Evolutionary conservation across 1,140 invertebrate genomes (phyloP).

Genomic region (Coelopa frigida): DNA sequence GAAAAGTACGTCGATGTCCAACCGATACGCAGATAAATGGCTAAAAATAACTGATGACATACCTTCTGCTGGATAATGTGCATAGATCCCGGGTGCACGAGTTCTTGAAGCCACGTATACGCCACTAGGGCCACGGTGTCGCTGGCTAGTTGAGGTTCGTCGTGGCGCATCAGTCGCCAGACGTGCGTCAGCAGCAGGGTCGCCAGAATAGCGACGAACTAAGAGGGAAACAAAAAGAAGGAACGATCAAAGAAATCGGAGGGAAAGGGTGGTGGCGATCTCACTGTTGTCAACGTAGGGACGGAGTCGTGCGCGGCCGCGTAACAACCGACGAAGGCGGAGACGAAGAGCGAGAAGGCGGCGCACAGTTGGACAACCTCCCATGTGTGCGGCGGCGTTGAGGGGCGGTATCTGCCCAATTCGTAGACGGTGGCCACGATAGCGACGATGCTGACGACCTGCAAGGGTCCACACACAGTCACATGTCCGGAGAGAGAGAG

Average conservation of each 20-base stretch:
- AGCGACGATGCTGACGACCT: slow-evolving; percentile 28
- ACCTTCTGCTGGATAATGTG: slow-evolving; percentile 26
- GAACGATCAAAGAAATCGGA: background rate
- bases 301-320: slow-evolving; percentile 36
- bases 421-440: slow-evolving; percentile 32
- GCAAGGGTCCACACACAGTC: background rate
- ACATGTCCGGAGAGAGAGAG: too few species aligned
- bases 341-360: slow-evolving; percentile 22
- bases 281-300: slow-evolving; percentile 19
- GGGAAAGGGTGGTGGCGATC: background rate
- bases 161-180: slow-evolving; percentile 31
- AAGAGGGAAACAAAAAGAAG: background rate
- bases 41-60: too few species aligned
- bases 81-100: slow-evolving; percentile 29
- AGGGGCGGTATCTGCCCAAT: slow-evolving; percentile 23
- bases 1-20: too few species aligned
- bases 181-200: slow-evolving; percentile 25
- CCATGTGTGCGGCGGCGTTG: slow-evolving; percentile 25
- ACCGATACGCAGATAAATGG: too few species aligned
- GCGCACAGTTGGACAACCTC: slow-evolving; percentile 27
- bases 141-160: slow-evolving; percentile 23
- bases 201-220: slow-evolving; percentile 26
- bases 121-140: slow-evolving; percentile 27
- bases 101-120: slow-evolving; percentile 30
- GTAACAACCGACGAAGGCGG: slow-evolving; percentile 28